A percentile compares a stretch with the other conserved stretches of the same genome.
Conservation (phyloP, 2,113 vertebrate species). For the Columba janthina region DNA sequence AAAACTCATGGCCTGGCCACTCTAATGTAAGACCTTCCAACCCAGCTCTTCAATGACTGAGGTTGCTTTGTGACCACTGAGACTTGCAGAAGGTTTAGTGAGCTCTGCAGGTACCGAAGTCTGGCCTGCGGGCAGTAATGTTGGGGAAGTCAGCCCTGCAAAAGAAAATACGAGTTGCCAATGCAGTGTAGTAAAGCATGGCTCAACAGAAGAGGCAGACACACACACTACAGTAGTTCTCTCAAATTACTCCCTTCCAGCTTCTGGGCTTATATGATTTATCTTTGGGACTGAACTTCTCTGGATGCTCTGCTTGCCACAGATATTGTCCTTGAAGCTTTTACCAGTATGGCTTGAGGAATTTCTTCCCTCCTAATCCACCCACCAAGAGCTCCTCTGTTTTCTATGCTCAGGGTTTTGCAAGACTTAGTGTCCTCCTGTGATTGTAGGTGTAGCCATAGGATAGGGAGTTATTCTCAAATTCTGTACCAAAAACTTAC, state of each 20-base stretch:
- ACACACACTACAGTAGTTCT: neutral
- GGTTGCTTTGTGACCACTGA: neutral
- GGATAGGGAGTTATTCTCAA: neutral
- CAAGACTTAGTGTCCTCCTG: neutral
- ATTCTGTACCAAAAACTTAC: neutral
- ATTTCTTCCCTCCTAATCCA: neutral
- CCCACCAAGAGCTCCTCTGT: neutral
- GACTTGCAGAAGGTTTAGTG: neutral
- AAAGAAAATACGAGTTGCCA: neutral
- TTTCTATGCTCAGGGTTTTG: neutral
- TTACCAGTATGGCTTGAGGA: neutral
- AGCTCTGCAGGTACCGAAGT: neutral
- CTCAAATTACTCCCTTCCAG: neutral
- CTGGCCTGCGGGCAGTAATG: fast-evolving
- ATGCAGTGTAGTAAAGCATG: fast-evolving
- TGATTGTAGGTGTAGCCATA: neutral
- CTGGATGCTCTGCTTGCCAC: neutral
- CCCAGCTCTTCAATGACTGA: neutral
- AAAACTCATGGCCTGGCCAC: neutral
- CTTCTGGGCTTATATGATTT: neutral
- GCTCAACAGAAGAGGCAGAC: neutral
- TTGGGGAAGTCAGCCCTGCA: neutral
- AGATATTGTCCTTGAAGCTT: neutral
- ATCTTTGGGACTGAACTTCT: neutral
- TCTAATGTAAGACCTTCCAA: neutral